Conservation (phyloP, 2,113 vertebrate genomes). For the Rostratula benghalensis region DNA sequence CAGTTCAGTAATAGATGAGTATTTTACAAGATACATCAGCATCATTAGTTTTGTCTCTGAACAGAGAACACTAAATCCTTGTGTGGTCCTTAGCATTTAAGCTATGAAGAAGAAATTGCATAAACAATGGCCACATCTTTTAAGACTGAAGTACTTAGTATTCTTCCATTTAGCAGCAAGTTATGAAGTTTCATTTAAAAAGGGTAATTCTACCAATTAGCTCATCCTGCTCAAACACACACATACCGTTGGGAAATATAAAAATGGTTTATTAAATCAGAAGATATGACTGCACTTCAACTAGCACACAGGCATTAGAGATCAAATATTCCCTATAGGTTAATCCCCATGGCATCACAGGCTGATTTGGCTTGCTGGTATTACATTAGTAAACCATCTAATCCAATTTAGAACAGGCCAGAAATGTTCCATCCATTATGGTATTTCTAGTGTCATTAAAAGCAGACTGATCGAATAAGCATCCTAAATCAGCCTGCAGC, state of each 20-base stretch:
- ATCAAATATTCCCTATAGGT: constrained; percentile 68
- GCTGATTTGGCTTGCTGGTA: constrained; percentile 66
- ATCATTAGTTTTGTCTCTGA: neutral
- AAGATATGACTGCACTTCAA: constrained; percentile 65
- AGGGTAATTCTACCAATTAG: constrained; percentile 67
- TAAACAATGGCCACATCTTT: neutral
- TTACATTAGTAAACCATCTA: constrained; percentile 75
- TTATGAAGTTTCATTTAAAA: constrained; percentile 50
- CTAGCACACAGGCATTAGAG: constrained; percentile 37
- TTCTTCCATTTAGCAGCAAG: constrained; percentile 40
- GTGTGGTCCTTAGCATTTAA: neutral
- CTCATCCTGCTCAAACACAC: constrained; percentile 43
- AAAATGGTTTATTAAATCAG: constrained; percentile 71
- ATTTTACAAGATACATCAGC: neutral
- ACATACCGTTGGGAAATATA: constrained; percentile 50
- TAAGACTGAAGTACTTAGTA: neutral
- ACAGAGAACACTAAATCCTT: neutral
- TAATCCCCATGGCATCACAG: constrained; percentile 68
- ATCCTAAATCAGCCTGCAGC: constrained; percentile 55
- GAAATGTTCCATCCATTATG: constrained; percentile 72
- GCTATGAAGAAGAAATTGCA: neutral
- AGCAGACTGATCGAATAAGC: constrained; percentile 72
- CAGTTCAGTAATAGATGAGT: neutral
- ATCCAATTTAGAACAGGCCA: constrained; percentile 73
- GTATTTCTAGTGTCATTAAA: constrained; percentile 70